These are phyloP conservation scores for Bubo blakistoni DNA, from an alignment of 2,113 vertebrate species.

Conservation along the genomic window DNA sequence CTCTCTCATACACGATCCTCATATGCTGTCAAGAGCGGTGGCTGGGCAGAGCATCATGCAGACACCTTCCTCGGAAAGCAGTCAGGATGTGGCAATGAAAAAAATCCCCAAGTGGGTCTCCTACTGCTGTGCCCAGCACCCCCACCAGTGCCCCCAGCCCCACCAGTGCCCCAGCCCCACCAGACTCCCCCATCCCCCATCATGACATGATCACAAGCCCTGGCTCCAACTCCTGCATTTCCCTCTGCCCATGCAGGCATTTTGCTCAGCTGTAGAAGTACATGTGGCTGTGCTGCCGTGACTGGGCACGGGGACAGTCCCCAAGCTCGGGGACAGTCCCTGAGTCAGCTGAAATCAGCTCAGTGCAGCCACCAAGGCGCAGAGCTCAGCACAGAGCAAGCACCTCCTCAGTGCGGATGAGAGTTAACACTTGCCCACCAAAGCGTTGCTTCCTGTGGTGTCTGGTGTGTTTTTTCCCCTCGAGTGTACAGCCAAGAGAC, in stretches of 20 bases:
- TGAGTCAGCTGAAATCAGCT: not conserved
- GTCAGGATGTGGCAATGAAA: not conserved
- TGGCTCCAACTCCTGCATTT: not conserved
- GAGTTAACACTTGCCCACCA: not conserved
- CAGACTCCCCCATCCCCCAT: not conserved
- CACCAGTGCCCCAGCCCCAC: not conserved
- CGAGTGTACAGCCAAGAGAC: accelerated
- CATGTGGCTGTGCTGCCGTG: accelerated
- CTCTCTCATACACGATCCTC: not conserved
- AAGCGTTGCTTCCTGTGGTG: not conserved
- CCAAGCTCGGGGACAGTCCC: not conserved
- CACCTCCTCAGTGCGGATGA: not conserved
- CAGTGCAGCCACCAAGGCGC: not conserved
- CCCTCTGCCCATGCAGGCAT: not conserved
- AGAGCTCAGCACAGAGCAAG: not conserved
- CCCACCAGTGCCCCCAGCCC: not conserved
- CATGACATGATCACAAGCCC: not conserved
- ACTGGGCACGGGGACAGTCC: not conserved
- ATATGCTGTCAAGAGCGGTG: accelerated
- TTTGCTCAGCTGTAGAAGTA: not conserved
- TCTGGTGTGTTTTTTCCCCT: not conserved
- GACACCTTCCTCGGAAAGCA: not conserved
- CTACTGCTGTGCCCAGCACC: not conserved
- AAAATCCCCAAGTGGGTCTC: not conserved
- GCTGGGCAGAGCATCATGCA: not conserved